These are phyloP conservation scores for Abramis brama DNA, from an alignment of 2,113 vertebrate genomes.

Conservation along the genomic window DNA sequence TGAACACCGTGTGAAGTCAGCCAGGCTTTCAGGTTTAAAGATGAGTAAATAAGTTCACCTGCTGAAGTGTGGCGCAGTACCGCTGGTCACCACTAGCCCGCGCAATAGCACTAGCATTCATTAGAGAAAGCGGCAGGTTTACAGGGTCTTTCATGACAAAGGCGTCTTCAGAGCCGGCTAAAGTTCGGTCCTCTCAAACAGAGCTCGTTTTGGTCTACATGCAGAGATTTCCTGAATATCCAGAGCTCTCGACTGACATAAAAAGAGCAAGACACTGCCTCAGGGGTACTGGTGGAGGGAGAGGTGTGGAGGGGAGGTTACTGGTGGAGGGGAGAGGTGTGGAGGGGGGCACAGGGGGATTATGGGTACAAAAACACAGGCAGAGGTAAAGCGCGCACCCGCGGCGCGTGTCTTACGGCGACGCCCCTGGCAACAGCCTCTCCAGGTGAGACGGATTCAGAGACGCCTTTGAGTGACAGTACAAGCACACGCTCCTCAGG, in stretches of 20 bases:
- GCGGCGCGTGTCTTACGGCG: slow-evolving; percentile 75
- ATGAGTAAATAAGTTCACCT: slow-evolving; percentile 4
- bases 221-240: slow-evolving; percentile 34
- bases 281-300: slow-evolving; percentile 32
- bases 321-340: background rate
- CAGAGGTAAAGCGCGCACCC: slow-evolving; percentile 76
- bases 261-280: slow-evolving; percentile 27
- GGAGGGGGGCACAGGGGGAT: slow-evolving; percentile 49
- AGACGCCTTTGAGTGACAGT: slow-evolving; percentile 41
- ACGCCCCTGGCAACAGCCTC: slow-evolving; percentile 76
- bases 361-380: slow-evolving; percentile 51
- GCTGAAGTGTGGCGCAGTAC: slow-evolving; percentile 60
- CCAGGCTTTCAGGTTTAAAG: background rate
- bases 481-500: slow-evolving; percentile 14
- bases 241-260: slow-evolving; percentile 37
- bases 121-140: slow-evolving; percentile 3
- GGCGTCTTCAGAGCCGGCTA: background rate
- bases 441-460: slow-evolving; percentile 65
- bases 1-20: background rate
- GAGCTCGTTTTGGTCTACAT: background rate
- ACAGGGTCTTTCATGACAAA: slow-evolving; percentile 9
- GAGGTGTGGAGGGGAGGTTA: background rate
- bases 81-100: slow-evolving; percentile 73
- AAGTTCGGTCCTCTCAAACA: slow-evolving; percentile 15
- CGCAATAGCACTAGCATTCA: slow-evolving; percentile 68